Evolutionary conservation across 2,797 vertebrate species (phyloP).

Genomic region (Miichthys miiuy): DNA sequence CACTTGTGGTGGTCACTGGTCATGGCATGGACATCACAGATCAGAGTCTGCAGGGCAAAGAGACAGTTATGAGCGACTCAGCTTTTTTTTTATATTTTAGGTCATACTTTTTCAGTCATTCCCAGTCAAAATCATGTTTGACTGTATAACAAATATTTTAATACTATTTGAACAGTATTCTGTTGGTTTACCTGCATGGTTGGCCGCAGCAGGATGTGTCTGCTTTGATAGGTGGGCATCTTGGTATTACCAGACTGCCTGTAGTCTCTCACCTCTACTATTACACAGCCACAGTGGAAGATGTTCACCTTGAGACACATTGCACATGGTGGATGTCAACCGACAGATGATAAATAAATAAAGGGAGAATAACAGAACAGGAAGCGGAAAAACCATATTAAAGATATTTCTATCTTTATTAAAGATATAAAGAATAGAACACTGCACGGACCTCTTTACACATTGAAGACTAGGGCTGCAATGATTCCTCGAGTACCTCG

Average conservation of each 20-base stretch:
- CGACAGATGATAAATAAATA: constrained; percentile 10
- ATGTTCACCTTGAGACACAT: constrained; percentile 94
- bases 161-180: neutral
- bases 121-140: neutral
- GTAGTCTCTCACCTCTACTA: constrained; percentile 98
- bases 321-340: neutral
- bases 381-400: neutral
- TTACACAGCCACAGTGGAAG: constrained; percentile 98
- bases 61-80: neutral
- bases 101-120: neutral
- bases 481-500: too few relatives aligned
- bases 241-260: constrained; percentile 95
- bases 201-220: constrained; percentile 94
- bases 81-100: neutral
- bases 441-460: neutral
- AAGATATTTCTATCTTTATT: too few relatives aligned
- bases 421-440: neutral
- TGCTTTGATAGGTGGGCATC: constrained; percentile 94
- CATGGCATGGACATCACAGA: constrained; percentile 98
- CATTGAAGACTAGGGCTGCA: too few relatives aligned
- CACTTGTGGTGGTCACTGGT: constrained; percentile 99
- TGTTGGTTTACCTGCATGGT: constrained; percentile 93
- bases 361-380: neutral
- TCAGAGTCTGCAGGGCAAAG: constrained; percentile 83
- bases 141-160: too few relatives aligned